Conservation (phyloP, 2,888 invertebrate species). For the Mesorhabditis belari region DNA sequence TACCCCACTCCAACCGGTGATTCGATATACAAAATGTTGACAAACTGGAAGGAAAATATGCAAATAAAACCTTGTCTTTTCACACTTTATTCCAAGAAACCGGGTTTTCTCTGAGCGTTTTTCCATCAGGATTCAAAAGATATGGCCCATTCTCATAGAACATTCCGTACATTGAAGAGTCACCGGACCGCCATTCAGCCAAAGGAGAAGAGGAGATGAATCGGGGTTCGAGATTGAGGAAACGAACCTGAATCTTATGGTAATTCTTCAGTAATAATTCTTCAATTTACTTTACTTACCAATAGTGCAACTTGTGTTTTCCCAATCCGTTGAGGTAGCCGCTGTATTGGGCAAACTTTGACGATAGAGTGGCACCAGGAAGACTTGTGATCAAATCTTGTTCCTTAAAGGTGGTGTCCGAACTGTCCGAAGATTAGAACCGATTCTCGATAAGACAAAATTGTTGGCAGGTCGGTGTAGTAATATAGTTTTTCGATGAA, state of each 20-base stretch:
- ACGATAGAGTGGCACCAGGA: slow-evolving; percentile 16
- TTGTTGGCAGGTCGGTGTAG: too few species aligned
- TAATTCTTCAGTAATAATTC: not conserved
- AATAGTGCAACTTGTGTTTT: slow-evolving; percentile 54
- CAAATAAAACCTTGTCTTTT: not conserved
- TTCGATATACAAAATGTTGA: slow-evolving; percentile 60
- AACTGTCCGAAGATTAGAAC: too few species aligned
- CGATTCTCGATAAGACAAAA: too few species aligned
- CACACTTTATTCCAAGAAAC: slow-evolving; percentile 44
- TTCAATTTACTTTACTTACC: slow-evolving; percentile 34
- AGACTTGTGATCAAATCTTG: slow-evolving; percentile 18
- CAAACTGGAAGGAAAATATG: slow-evolving; percentile 47
- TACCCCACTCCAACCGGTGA: slow-evolving; percentile 61
- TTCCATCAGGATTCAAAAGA: slow-evolving; percentile 27
- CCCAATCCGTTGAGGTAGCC: slow-evolving; percentile 46
- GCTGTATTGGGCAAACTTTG: slow-evolving; percentile 19
- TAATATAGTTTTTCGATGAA: too few species aligned
- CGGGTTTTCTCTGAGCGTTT: slow-evolving; percentile 29
- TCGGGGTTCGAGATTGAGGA: slow-evolving; percentile 25
- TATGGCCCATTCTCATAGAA: slow-evolving; percentile 57
- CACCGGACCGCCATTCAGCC: slow-evolving; percentile 54
- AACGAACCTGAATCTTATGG: slow-evolving; percentile 17
- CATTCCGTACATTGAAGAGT: slow-evolving; percentile 55
- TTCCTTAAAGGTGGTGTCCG: slow-evolving; percentile 9
- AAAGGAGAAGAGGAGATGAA: slow-evolving; percentile 25